Conservation (phyloP, 2,888 invertebrate species). For the Scaeva pyrastri region DNA sequence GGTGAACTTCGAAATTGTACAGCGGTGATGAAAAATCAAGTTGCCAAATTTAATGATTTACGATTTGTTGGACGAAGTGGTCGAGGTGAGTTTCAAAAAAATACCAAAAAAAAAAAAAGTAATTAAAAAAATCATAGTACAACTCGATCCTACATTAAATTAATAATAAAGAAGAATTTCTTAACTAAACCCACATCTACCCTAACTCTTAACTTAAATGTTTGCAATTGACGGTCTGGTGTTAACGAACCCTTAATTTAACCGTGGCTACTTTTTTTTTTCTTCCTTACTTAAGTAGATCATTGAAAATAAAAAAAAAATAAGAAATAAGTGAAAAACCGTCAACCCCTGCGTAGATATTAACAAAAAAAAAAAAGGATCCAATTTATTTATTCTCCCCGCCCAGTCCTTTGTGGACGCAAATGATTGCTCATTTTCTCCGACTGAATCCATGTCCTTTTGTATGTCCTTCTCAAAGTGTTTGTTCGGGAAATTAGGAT, state of each 20-base stretch:
- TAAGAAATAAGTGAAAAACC: background rate
- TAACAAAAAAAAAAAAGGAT: constrained; percentile 51
- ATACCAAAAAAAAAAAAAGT: constrained; percentile 15
- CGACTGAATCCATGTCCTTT: constrained; percentile 22
- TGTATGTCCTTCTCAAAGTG: constrained; percentile 40
- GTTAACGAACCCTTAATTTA: constrained; percentile 69
- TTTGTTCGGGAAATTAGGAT: constrained; percentile 74
- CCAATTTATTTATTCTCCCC: constrained; percentile 64
- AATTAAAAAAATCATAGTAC: constrained; percentile 2
- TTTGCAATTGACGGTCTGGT: constrained; percentile 61
- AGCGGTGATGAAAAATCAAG: constrained; percentile 98
- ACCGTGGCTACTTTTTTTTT: constrained; percentile 55
- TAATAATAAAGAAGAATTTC: background rate
- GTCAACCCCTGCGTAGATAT: constrained; percentile 61
- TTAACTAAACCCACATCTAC: background rate
- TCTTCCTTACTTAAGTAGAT: constrained; percentile 37
- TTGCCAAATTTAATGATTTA: constrained; percentile 98
- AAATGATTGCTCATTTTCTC: constrained; percentile 75
- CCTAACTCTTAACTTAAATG: constrained; percentile 20
- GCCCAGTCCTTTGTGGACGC: constrained; percentile 62
- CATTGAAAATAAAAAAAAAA: constrained; percentile 26
- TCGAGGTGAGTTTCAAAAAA: constrained; percentile 89
- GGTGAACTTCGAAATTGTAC: constrained; percentile 97
- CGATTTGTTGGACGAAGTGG: constrained; percentile 98
- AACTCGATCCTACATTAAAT: too few species aligned